Conservation (phyloP, 2,888 invertebrate species). For the Apodemia mormo region DNA sequence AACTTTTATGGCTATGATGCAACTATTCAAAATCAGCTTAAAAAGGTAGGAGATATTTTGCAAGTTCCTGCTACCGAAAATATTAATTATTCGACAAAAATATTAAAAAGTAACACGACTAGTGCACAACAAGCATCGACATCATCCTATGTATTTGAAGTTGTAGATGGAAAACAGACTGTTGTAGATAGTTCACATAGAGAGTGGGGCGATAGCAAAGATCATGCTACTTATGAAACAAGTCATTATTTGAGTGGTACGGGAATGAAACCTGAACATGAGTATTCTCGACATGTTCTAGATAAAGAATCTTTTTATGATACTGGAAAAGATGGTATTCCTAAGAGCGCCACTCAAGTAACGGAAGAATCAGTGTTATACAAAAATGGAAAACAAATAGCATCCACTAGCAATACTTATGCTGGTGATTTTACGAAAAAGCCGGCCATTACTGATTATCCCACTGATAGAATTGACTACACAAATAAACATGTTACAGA, state of each 20-base stretch:
- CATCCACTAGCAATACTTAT: slow-evolving; percentile 69
- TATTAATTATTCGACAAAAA: slow-evolving; percentile 71
- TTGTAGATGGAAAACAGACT: slow-evolving; percentile 83
- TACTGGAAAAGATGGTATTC: slow-evolving; percentile 78
- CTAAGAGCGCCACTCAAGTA: slow-evolving; percentile 65
- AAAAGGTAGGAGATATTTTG: slow-evolving; percentile 70
- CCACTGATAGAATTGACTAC: slow-evolving; percentile 51
- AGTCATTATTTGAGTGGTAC: slow-evolving; percentile 80
- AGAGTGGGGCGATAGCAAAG: slow-evolving; percentile 81
- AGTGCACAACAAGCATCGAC: slow-evolving; percentile 83
- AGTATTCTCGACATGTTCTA: slow-evolving; percentile 78
- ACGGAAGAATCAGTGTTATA: slow-evolving; percentile 68
- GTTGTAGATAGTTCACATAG: slow-evolving; percentile 82
- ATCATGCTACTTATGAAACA: slow-evolving; percentile 75
- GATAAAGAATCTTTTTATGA: slow-evolving; percentile 82
- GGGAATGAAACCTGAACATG: slow-evolving; percentile 79
- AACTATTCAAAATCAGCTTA: slow-evolving; percentile 69
- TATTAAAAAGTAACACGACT: slow-evolving; percentile 80
- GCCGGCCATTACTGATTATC: slow-evolving; percentile 64
- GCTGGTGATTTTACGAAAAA: slow-evolving; percentile 71
- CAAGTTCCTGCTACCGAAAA: slow-evolving; percentile 63
- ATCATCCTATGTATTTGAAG: slow-evolving; percentile 84
- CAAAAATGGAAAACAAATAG: slow-evolving; percentile 73
- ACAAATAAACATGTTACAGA: slow-evolving; percentile 52
- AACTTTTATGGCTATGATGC: slow-evolving; percentile 74